These are phyloP conservation scores for Venustaconcha ellipsiformis DNA, from an alignment of 1,140 invertebrate genomes.

Conservation along the genomic window DNA sequence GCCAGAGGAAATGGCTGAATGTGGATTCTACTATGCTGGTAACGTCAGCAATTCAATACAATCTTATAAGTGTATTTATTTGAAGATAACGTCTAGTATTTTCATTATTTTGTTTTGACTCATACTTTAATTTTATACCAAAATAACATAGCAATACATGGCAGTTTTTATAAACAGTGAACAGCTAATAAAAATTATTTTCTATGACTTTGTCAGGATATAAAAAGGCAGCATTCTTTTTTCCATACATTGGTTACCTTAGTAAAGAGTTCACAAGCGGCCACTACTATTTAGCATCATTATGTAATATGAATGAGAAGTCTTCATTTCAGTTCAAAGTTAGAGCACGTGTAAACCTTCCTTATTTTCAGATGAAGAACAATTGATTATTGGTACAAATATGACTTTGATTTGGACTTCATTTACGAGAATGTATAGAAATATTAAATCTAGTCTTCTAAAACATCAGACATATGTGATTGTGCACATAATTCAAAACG, in stretches of 20 bases:
- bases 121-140: not conserved
- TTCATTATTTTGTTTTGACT: not conserved
- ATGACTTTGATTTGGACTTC: not conserved
- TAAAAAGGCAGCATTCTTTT: not conserved
- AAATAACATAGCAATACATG: not conserved
- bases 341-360: not conserved
- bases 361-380: not conserved
- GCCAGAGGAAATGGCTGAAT: slow-evolving; percentile 20
- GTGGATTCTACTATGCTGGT: slow-evolving; percentile 26
- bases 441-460: not conserved
- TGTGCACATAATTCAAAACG: not conserved
- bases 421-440: not conserved
- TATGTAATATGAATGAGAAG: not conserved
- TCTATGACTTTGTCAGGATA: slow-evolving; percentile 11
- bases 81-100: not conserved
- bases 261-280: too few relatives aligned
- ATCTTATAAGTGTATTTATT: not conserved
- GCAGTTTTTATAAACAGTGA: not conserved
- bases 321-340: not conserved
- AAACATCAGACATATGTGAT: not conserved
- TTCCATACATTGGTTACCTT: too few relatives aligned
- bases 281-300: not conserved
- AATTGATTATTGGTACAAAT: not conserved
- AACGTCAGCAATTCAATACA: not conserved
- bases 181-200: not conserved